These are phyloP conservation scores for Hecatera dysodea DNA, from an alignment of 2,888 invertebrate species.

Conservation along the genomic window DNA sequence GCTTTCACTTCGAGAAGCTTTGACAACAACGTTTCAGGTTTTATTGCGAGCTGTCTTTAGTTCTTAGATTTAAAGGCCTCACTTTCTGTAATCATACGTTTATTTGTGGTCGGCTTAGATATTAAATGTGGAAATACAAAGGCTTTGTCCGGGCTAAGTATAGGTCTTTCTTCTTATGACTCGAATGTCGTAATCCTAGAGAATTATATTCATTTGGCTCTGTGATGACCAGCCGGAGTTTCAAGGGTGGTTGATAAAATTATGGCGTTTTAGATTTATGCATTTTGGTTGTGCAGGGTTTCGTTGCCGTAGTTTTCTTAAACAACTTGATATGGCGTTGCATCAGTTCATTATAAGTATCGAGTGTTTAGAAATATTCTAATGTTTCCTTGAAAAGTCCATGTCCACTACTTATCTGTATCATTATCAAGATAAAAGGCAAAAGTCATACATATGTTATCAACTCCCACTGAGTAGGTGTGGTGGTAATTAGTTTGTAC, in stretches of 20 bases:
- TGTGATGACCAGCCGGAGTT: slow-evolving; percentile 17
- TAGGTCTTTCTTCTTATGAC: slow-evolving; percentile 21
- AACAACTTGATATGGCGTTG: neutral
- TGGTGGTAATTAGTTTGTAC: neutral
- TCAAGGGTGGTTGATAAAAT: slow-evolving; percentile 1
- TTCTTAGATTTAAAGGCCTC: slow-evolving; percentile 22
- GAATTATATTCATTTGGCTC: slow-evolving; percentile 46
- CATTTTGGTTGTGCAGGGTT: neutral
- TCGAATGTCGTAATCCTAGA: slow-evolving; percentile 13
- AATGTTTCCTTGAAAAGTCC: neutral
- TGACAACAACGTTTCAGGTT: slow-evolving; percentile 41
- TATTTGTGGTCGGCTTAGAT: slow-evolving; percentile 39
- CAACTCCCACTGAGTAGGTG: neutral
- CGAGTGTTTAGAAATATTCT: neutral
- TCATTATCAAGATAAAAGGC: neutral
- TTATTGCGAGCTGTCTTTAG: slow-evolving; percentile 49
- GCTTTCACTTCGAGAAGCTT: slow-evolving; percentile 52
- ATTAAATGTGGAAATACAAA: slow-evolving; percentile 46
- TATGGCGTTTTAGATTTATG: neutral
- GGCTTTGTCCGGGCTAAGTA: slow-evolving; percentile 43
- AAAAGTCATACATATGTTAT: neutral
- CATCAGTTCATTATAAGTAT: neutral
- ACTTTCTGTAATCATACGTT: slow-evolving; percentile 41
- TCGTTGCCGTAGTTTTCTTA: neutral
- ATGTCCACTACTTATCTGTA: neutral